These are phyloP conservation scores for Rhabditoides inermis DNA, from an alignment of 2,888 invertebrate genomes.

Conservation along the genomic window DNA sequence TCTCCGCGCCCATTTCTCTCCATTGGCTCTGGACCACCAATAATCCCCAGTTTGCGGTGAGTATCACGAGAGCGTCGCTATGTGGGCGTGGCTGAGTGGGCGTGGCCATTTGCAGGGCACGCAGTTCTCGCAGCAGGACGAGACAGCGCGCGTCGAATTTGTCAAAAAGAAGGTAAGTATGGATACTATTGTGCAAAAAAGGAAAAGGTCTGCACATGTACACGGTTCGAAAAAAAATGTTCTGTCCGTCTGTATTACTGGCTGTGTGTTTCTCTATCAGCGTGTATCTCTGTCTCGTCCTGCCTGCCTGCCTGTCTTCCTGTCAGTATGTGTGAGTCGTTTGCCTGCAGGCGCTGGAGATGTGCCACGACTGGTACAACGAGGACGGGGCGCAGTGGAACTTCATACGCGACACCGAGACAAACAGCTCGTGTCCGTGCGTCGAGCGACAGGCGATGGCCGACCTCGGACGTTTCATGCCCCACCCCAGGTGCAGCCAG, in stretches of 20 bases:
- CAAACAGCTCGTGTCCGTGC: constrained; percentile 64
- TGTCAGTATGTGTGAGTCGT: too few species aligned
- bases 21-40: constrained; percentile 50
- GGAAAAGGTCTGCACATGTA: too few species aligned
- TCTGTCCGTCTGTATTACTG: too few species aligned
- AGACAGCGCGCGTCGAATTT: constrained; percentile 28
- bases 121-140: too few species aligned
- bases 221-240: background rate
- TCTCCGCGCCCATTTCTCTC: constrained; percentile 47
- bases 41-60: constrained; percentile 34
- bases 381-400: constrained; percentile 48
- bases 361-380: constrained; percentile 50
- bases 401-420: constrained; percentile 50
- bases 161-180: constrained; percentile 40
- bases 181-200: too few species aligned
- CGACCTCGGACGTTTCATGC: constrained; percentile 84
- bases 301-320: background rate
- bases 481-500: constrained; percentile 56
- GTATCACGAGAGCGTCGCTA: constrained; percentile 27
- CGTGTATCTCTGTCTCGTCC: too few species aligned
- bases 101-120: too few species aligned
- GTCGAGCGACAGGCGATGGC: constrained; percentile 77
- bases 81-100: too few species aligned
- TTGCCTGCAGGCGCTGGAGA: constrained; percentile 34
- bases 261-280: too few species aligned